These are phyloP conservation scores for Diabrotica undecimpunctata DNA, from an alignment of 1,140 invertebrate species.

Conservation along the genomic window DNA sequence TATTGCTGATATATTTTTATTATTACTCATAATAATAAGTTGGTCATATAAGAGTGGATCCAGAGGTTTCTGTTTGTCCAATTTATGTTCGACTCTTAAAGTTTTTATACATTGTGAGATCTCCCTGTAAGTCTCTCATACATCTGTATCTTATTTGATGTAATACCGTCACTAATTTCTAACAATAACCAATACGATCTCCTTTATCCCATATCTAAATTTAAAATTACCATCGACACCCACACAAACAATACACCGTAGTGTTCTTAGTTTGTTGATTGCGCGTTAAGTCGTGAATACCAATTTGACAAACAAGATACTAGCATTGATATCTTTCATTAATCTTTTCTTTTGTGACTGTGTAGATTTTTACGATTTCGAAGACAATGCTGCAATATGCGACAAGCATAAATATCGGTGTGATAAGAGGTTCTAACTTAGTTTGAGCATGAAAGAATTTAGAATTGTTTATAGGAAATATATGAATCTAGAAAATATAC, in stretches of 20 bases:
- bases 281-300: constrained; percentile 1
- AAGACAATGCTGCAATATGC: no score
- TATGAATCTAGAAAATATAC: no score
- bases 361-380: not conserved
- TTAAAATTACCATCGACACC: not conserved
- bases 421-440: no score
- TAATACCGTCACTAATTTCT: not conserved
- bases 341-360: not conserved
- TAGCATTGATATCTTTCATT: not conserved
- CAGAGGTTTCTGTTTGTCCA: no score
- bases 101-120: no score
- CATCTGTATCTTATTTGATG: not conserved
- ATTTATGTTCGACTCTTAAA: no score
- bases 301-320: constrained; percentile 1
- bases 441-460: no score
- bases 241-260: not conserved
- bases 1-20: no score
- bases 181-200: not conserved
- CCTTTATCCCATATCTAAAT: not conserved
- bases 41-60: no score
- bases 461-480: no score
- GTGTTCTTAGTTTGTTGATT: not conserved
- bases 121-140: not conserved
- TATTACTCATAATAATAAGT: no score
- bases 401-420: no score